Base-by-base conservation (phyloP, 2,888 invertebrate species). In the Sipha maydis region DNA sequence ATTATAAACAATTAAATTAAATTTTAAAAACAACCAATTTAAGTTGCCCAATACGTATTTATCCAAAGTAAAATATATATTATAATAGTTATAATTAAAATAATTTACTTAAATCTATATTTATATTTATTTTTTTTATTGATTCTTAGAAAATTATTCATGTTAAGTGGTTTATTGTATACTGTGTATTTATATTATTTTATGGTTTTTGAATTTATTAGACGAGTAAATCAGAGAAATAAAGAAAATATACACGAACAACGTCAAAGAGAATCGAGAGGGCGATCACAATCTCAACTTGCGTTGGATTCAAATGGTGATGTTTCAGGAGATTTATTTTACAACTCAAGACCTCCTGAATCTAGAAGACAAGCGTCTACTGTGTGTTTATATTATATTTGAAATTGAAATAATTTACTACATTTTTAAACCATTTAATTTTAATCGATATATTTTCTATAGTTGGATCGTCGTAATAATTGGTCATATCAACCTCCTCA, bases 401-500 rank as follows among this genome's bases (percentile, higher is more conserved):
- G 8, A 41, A 48, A 41, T 25, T 1, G 73, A 73, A 73, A 48
- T 69, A 71, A 83, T 31, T 11, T 41, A 48, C 2, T 48, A 48
- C 14, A 48, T 48, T 48, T 25, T 80, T n/a, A 67, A 8, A 38
- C 25, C 38, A 2, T 14, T 83, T 56, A 79, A 61, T 83, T 83
- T 34, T 75, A 34, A 83, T 38, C 19, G 19, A 41, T 54, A 9
- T 1, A 61, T 71, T 54, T 25, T 76, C 54, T 90, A n/a, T 82
- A 90, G 90, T 85, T 90, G 83, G 90, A 90, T 80, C 90, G 90
- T 77, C 90, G 90, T 75, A 89, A 89, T 54, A 89, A 89, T 75
- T 92, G 91, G 91, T 93, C 94, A 89, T 96, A 96, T 92, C 95
- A 96, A 90, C 97, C 97, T 14, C 96, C 96, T 25, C 97, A 93